A percentile compares a stretch with the other conserved stretches of the same genome.
These are phyloP conservation scores for Conus betulinus DNA, from an alignment of 1,140 invertebrate species.

Conservation along the genomic window DNA sequence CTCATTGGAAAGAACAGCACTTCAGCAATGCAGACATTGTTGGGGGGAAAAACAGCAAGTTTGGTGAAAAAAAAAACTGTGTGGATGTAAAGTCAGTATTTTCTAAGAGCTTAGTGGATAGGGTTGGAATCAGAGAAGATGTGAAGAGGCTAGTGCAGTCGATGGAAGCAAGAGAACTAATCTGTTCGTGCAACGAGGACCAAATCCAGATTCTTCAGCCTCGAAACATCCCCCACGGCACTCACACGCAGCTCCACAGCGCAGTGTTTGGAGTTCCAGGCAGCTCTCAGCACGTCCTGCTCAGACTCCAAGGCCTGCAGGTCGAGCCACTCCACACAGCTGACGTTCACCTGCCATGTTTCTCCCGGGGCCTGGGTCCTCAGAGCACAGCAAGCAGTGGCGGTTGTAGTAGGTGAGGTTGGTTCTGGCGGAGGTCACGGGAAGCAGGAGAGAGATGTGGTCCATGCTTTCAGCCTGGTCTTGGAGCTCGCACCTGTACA, in stretches of 20 bases:
- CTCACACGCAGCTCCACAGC: neutral
- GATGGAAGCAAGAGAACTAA: too few relatives aligned
- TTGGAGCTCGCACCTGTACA: neutral
- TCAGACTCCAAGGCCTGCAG: slow-evolving; percentile 19
- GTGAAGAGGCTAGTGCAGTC: too few relatives aligned
- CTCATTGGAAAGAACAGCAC: too few relatives aligned
- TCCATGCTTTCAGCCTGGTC: neutral
- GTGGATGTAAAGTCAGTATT: too few relatives aligned
- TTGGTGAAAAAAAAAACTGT: too few relatives aligned
- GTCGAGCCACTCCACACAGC: slow-evolving; percentile 17
- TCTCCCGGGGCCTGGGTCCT: neutral
- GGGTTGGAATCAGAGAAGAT: too few relatives aligned
- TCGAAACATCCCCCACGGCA: neutral
- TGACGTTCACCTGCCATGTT: slow-evolving; percentile 26
- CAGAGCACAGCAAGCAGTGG: slow-evolving; percentile 27
- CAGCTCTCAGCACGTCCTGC: slow-evolving; percentile 1
- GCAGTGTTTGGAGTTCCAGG: slow-evolving; percentile 4
- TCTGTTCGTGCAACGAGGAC: too few relatives aligned
- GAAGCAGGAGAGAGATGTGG: neutral
- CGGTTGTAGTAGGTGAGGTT: slow-evolving; percentile 34
- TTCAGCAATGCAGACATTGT: too few relatives aligned
- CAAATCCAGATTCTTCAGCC: too few relatives aligned
- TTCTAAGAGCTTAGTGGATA: too few relatives aligned
- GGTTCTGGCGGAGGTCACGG: slow-evolving; percentile 20
- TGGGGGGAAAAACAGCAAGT: too few relatives aligned